A percentile compares a stretch with the other conserved stretches of the same genome.
Evolutionary conservation across 2,797 vertebrate species (phyloP).

Genomic region (Triplophysa yarkandensis): DNA sequence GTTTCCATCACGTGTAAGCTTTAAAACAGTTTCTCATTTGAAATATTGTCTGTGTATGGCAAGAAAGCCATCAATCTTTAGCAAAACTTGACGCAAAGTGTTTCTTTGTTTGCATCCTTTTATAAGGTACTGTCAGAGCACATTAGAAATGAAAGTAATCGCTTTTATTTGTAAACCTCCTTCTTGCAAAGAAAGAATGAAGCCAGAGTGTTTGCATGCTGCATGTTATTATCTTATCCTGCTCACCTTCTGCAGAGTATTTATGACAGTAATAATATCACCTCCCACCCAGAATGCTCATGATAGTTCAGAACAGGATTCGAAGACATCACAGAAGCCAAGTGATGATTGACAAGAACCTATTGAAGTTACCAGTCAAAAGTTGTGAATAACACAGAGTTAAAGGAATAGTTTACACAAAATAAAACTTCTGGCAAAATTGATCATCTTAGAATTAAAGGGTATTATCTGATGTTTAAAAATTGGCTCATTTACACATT

Average conservation of each 20-base stretch:
- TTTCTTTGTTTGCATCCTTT: constrained; percentile 4
- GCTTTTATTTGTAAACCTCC: constrained; percentile 31
- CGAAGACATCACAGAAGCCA: neutral
- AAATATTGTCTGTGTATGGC: constrained; percentile 5
- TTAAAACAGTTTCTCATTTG: neutral
- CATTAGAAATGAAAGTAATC: constrained; percentile 18
- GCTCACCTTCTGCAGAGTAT: constrained; percentile 13
- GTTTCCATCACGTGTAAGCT: neutral
- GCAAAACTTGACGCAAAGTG: constrained; percentile 6
- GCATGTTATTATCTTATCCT: constrained; percentile 28
- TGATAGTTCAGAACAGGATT: constrained; percentile 7
- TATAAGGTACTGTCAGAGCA: constrained; percentile 20
- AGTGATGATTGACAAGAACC: constrained; percentile 3
- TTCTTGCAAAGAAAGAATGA: constrained; percentile 10
- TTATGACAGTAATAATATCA: constrained; percentile 17
- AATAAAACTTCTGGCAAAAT: no score
- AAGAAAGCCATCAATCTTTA: constrained; percentile 21
- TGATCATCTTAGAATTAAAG: no score
- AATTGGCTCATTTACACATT: no score
- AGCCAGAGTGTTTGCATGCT: constrained; percentile 27
- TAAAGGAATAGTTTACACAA: no score
- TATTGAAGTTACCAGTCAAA: neutral
- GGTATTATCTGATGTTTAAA: no score
- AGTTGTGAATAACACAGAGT: neutral
- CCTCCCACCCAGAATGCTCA: constrained; percentile 17